These are phyloP conservation scores for Thereva unica DNA, from an alignment of 2,888 invertebrate species.

Conservation along the genomic window DNA sequence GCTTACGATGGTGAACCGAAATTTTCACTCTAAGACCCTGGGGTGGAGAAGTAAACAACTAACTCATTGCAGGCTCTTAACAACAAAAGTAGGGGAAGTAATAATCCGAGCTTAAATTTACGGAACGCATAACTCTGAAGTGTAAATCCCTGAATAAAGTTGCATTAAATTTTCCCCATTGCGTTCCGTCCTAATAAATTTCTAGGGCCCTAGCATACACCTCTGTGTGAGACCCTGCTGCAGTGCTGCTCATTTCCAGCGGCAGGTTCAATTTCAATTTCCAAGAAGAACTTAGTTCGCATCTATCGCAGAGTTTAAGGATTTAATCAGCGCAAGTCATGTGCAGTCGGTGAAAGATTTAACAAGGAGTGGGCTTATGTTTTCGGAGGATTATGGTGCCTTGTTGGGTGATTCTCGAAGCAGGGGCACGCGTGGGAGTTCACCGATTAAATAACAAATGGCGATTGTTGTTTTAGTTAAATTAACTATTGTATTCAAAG, in stretches of 20 bases:
- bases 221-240: slow-evolving; percentile 8
- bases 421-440: too few relatives aligned
- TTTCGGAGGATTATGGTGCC: slow-evolving; percentile 3
- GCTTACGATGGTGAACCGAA: too few relatives aligned
- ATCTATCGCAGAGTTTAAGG: slow-evolving; percentile 3
- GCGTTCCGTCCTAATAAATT: slow-evolving; percentile 12
- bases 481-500: too few relatives aligned
- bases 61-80: neutral
- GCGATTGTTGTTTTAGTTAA: too few relatives aligned
- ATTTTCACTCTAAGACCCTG: neutral
- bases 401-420: too few relatives aligned
- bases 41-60: slow-evolving; percentile 19
- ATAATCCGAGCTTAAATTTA: slow-evolving; percentile 34
- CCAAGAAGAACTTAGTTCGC: slow-evolving; percentile 5
- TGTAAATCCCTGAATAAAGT: slow-evolving; percentile 39
- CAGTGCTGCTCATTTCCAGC: slow-evolving; percentile 14
- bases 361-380: slow-evolving; percentile 9
- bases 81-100: slow-evolving; percentile 19
- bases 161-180: slow-evolving; percentile 27
- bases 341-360: slow-evolving; percentile 32
- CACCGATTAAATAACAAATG: too few relatives aligned
- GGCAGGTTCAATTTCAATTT: slow-evolving; percentile 19
- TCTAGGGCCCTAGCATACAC: neutral
- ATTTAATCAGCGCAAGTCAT: slow-evolving; percentile 30
- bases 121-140: slow-evolving; percentile 24